These are phyloP conservation scores for Charadrius vociferus DNA, from an alignment of 2,113 vertebrate genomes.

Conservation along the genomic window DNA sequence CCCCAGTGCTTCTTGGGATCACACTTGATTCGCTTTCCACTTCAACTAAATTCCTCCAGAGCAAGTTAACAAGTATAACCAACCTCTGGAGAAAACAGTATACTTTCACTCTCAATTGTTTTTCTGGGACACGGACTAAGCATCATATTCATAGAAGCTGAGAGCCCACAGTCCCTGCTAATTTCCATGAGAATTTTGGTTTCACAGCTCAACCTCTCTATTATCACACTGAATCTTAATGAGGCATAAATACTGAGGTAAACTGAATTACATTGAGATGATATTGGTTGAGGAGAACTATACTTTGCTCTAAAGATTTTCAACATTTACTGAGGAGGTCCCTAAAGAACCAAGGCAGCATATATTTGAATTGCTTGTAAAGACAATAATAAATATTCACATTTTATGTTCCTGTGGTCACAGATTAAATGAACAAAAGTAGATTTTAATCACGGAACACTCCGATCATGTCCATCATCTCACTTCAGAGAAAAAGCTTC, in stretches of 20 bases:
- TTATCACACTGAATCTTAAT: background rate
- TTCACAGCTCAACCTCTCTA: background rate
- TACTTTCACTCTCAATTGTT: background rate
- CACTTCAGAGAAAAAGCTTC: conserved; percentile 22
- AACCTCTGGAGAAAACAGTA: background rate
- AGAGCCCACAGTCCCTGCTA: background rate
- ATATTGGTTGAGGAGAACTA: background rate
- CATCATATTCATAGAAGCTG: background rate
- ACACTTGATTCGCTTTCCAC: background rate
- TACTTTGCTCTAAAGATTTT: background rate
- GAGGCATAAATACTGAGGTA: conserved; percentile 19
- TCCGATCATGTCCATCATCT: background rate
- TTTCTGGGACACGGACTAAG: background rate
- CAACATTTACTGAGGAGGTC: background rate
- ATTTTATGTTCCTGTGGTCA: conserved; percentile 12
- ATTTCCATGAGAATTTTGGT: background rate
- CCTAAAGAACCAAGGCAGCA: background rate
- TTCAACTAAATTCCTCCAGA: background rate
- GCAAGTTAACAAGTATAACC: background rate
- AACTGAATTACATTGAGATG: background rate
- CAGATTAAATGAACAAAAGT: conserved; percentile 39
- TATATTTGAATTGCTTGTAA: background rate
- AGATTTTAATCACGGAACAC: conserved; percentile 19
- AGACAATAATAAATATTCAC: conserved; percentile 34
- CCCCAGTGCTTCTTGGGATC: background rate